Evolutionary conservation across 2,797 vertebrate species (phyloP), one percentile per base, ranked within the genome.

Genomic region (Phataginus tricuspis): DNA sequence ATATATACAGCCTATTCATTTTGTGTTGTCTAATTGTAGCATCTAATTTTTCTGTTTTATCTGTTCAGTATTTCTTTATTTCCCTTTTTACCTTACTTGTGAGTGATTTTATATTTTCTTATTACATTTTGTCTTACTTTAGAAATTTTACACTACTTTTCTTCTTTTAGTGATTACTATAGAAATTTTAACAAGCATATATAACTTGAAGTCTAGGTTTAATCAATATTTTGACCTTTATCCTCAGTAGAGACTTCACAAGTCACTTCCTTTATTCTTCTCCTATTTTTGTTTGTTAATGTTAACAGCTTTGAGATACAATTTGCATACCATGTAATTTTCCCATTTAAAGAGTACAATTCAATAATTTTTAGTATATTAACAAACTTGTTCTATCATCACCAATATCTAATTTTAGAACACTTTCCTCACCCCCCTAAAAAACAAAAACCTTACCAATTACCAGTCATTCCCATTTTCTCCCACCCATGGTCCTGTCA

Each of bases 201-300:
- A 2, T 86, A 71, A 83, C 13, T 68, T 92, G 39, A 84, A 68
- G 53, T 55, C 71, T 84, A 71, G 34, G 89, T 19, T 79, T 91
- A 93, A 77, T 90, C 42, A 55, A 14, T 84, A 64, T 79, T 95
- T 96, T 93, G 61, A 72, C 13, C 64, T 92, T 96, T 86, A 74
- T 82, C 5, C 4, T 91, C 61, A 94, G 27, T 8, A 89, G 14
- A 75, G 45, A 93, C 23, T 21, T 13, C 5, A 1, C 57, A 93
- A 83, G 29, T 68, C 49, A 89, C 8, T 91, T 42, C 23, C 1
- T 86, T 68, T 96, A 57, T 83, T 25, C 12, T 15, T 89, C 7
- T 91, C 5, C 34, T 37, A n/a, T 29, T 29, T 84, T 29, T 74
- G 69, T 23, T 39, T 63, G 39, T 74, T 66, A 31, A 71, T 37